phyloP scores from a whole-genome alignment of 2,888 invertebrate species.

The Globia sparganii region DNA sequence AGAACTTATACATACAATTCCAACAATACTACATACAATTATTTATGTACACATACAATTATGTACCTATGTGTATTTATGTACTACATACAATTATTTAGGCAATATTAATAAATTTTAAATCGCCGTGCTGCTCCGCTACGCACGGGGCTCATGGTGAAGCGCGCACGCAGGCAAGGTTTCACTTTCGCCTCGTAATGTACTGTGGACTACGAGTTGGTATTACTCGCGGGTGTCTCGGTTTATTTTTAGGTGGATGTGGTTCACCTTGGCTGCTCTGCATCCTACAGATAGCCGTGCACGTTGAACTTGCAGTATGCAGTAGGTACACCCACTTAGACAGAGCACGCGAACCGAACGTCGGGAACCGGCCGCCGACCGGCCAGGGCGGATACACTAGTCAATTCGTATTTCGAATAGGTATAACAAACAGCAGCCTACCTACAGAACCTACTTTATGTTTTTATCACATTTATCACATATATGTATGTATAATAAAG shows the following conservation, averaged over 20 bases:
- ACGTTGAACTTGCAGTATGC: slow-evolving; percentile 68
- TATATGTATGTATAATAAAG: too few species aligned
- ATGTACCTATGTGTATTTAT: too few species aligned
- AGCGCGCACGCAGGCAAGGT: slow-evolving; percentile 2
- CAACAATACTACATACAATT: too few species aligned
- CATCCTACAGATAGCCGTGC: slow-evolving; percentile 67
- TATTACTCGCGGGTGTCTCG: slow-evolving; percentile 48
- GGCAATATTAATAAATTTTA: background rate
- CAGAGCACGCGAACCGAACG: slow-evolving; percentile 12
- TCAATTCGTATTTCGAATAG: background rate
- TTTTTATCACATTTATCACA: background rate
- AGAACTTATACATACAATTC: too few species aligned
- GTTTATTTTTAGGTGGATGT: slow-evolving; percentile 80
- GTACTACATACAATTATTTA: background rate
- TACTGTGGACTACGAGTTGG: slow-evolving; percentile 40
- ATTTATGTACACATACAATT: too few species aligned
- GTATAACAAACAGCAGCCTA: background rate
- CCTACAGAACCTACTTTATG: background rate
- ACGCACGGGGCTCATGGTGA: background rate
- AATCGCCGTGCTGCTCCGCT: slow-evolving; percentile 4
- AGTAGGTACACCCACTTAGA: slow-evolving; percentile 41
- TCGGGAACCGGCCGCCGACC: slow-evolving; percentile 21
- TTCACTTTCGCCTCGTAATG: slow-evolving; percentile 43
- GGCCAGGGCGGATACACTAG: background rate
- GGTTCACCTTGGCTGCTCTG: slow-evolving; percentile 82